Percentiles rank a stretch among this genome's conserved stretches.
Conservation (phyloP, 2,888 invertebrate genomes). For the Mythimna albipuncta region DNA sequence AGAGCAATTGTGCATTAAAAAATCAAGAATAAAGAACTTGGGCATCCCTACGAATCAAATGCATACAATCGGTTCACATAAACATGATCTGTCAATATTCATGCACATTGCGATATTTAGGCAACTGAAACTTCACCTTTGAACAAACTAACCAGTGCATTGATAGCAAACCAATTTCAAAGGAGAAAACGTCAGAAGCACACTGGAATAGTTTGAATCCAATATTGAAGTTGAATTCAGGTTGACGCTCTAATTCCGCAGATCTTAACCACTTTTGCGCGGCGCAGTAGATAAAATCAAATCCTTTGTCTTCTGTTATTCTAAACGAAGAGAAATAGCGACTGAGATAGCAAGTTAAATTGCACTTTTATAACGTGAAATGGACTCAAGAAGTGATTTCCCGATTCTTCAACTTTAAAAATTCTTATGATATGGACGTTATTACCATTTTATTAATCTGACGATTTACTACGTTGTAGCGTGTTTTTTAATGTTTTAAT, state of each 20-base stretch:
- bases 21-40: neutral
- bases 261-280: slow-evolving; percentile 31
- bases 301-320: slow-evolving; percentile 46
- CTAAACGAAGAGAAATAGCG: slow-evolving; percentile 21
- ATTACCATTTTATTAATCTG: neutral
- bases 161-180: slow-evolving; percentile 8
- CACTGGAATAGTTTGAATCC: slow-evolving; percentile 32
- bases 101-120: neutral
- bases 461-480: too few species aligned
- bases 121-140: neutral
- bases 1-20: neutral
- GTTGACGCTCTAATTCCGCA: slow-evolving; percentile 38
- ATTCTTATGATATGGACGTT: neutral
- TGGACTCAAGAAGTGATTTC: slow-evolving; percentile 3
- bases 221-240: slow-evolving; percentile 44
- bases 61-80: neutral
- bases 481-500: too few species aligned
- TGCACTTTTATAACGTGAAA: slow-evolving; percentile 38
- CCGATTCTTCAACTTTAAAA: neutral
- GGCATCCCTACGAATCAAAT: neutral
- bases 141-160: slow-evolving; percentile 4
- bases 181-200: slow-evolving; percentile 24
- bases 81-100: neutral
- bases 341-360: slow-evolving; percentile 36
- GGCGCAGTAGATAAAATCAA: slow-evolving; percentile 41